A percentile compares a stretch with the other conserved stretches of the same genome.
phyloP scores from a whole-genome alignment of 2,888 invertebrate genomes.

The Theristus sp. region DNA sequence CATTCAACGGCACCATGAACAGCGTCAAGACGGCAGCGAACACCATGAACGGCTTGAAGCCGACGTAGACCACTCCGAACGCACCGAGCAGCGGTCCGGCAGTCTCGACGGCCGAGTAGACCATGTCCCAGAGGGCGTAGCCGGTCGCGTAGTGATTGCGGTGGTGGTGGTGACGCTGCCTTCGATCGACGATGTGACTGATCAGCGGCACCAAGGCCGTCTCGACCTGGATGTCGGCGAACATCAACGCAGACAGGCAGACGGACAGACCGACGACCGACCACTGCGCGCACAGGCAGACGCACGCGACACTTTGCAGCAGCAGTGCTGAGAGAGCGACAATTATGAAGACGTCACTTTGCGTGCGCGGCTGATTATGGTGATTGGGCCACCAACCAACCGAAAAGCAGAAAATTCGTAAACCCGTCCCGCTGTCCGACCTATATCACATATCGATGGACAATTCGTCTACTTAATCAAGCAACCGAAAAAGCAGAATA shows the following conservation, averaged over 20 bases:
- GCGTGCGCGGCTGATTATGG: no score
- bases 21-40: not conserved
- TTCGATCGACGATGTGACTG: not conserved
- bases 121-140: not conserved
- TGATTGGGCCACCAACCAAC: no score
- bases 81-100: not conserved
- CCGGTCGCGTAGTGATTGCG: not conserved
- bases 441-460: no score
- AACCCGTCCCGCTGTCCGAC: no score
- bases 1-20: not conserved
- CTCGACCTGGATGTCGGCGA: not conserved
- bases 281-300: not conserved
- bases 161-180: no score
- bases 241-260: not conserved
- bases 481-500: no score
- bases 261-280: not conserved
- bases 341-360: no score
- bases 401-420: no score
- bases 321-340: not conserved
- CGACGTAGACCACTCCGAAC: not conserved
- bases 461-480: no score
- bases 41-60: not conserved
- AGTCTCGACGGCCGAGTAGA: not conserved
- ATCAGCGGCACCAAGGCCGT: not conserved
- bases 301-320: not conserved